Base-by-base conservation (phyloP, 2,888 invertebrate species). In the Polydrusus tereticollis region DNA sequence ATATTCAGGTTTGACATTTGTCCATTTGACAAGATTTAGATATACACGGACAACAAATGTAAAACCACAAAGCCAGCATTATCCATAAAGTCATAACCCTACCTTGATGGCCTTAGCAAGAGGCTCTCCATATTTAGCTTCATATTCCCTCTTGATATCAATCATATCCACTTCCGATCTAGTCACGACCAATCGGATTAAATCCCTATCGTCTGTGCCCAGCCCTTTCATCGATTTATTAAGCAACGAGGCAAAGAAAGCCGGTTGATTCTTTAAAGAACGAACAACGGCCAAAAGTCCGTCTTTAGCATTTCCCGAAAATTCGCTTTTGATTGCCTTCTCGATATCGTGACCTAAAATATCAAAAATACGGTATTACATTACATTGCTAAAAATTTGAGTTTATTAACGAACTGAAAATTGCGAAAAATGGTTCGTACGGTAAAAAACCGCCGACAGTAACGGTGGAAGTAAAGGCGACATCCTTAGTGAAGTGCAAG, bases 151-250 rank as follows among this genome's bases (percentile, higher is more conserved):
- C 77, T 94, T 94, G 80, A 97, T 94, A 80, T 95, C 94, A 0
- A 89, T 92, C 88, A 97, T 90, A 84, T 97, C 97, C 68, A 95
- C 88, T 88, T 96, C 94, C 81, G 90, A 90, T 78, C 96, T 90
- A 0, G 95, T 94, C 57, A 95, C 93, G 79, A 96, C 89, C 69
- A 97, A 87, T 80, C 97, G 91, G 79, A 97, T 96, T 77, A 97
- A 88, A 79, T 94, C 92, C 58, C 90, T 88, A 84, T 97, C 97
- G 82, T 95, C 93, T 3, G 97, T 97, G 72, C 97, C 97, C 76
- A 94, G 85, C 3, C 97, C 97, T 82, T 93, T 93, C 95, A 97
- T 95, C 64, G 94, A 92, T 82, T 94, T 92, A 86, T 96, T 92
- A 63, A 97, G 87, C 47, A 93, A 90, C 82, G 94, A 93, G 0